phyloP scores from a whole-genome alignment of 2,113 vertebrate genomes.

The Odontesthes bonariensis region DNA sequence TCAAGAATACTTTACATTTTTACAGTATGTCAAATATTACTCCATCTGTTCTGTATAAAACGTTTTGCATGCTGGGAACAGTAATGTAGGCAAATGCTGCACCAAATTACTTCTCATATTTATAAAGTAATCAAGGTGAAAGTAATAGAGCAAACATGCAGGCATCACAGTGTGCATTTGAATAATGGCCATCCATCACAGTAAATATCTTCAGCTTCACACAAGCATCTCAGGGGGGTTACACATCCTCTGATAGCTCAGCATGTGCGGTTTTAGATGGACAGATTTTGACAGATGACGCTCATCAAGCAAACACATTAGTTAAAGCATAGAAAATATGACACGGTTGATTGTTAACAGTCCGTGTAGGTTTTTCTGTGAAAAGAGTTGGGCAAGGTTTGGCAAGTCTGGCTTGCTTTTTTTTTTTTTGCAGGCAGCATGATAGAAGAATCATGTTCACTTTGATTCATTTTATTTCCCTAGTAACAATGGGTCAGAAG shows the following conservation, averaged over 20 bases:
- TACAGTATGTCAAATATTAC: background rate
- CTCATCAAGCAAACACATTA: conserved; percentile 14
- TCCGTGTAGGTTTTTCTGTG: background rate
- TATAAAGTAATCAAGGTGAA: conserved; percentile 26
- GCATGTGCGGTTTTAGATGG: conserved; percentile 3
- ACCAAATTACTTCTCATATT: conserved; percentile 4
- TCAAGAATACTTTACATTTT: background rate
- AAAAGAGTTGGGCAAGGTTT: background rate
- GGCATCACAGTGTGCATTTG: conserved; percentile 20
- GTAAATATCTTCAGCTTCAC: conserved; percentile 9
- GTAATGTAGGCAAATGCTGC: background rate
- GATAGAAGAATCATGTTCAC: background rate
- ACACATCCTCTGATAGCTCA: conserved; percentile 6
- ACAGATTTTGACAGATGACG: conserved; percentile 41
- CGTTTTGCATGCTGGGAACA: background rate
- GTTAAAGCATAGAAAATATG: conserved; percentile 18
- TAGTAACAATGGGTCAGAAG: conserved; percentile 2
- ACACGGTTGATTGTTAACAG: background rate
- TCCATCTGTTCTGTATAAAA: background rate
- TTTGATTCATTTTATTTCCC: conserved; percentile 9
- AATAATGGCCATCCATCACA: conserved; percentile 29
- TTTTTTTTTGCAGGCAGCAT: background rate
- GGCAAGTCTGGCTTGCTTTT: background rate
- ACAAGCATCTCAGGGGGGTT: background rate
- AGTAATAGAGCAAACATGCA: conserved; percentile 42